These are phyloP conservation scores for Spongia lamella DNA, from an alignment of 37 sponge, comb jelly and placozoan species.

Conservation along the genomic window DNA sequence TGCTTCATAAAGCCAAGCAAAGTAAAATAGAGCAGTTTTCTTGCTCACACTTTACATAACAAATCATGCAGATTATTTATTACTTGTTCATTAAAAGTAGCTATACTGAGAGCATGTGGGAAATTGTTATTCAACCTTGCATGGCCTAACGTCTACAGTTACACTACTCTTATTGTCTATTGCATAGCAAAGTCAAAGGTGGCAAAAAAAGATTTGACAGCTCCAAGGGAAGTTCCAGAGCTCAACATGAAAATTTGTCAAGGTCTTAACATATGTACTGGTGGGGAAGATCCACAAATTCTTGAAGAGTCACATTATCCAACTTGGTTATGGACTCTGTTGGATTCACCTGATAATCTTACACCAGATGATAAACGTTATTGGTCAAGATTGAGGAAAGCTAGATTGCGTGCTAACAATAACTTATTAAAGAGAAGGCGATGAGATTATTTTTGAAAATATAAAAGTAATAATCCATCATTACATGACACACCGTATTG, in stretches of 20 bases:
- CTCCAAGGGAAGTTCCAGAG: background rate
- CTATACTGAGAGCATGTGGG: too few relatives aligned
- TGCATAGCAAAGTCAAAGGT: too few relatives aligned
- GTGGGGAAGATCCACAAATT: slow-evolving; percentile 66
- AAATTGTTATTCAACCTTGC: too few relatives aligned
- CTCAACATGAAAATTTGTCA: slow-evolving; percentile 40
- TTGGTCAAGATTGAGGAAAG: slow-evolving; percentile 42
- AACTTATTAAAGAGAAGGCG: background rate
- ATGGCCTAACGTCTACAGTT: too few relatives aligned
- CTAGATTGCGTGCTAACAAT: slow-evolving; percentile 17
- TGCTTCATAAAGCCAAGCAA: too few relatives aligned
- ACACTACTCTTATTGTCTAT: too few relatives aligned
- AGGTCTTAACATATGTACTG: slow-evolving; percentile 63
- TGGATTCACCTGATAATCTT: slow-evolving; percentile 10
- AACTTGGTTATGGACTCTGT: slow-evolving; percentile 71
- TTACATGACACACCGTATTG: too few relatives aligned
- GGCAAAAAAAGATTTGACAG: slow-evolving; percentile 1
- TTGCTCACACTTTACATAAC: too few relatives aligned
- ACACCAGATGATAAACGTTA: slow-evolving; percentile 29
- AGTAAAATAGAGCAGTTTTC: background rate
- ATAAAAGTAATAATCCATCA: too few relatives aligned
- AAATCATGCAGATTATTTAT: too few relatives aligned
- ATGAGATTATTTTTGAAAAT: background rate
- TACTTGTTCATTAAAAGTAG: background rate
- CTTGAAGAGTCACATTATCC: slow-evolving; percentile 70